Percentiles rank a stretch among this genome's conserved stretches.
Evolutionary conservation across 2,888 invertebrate species (phyloP).

Genomic region (Melanchra persicariae): DNA sequence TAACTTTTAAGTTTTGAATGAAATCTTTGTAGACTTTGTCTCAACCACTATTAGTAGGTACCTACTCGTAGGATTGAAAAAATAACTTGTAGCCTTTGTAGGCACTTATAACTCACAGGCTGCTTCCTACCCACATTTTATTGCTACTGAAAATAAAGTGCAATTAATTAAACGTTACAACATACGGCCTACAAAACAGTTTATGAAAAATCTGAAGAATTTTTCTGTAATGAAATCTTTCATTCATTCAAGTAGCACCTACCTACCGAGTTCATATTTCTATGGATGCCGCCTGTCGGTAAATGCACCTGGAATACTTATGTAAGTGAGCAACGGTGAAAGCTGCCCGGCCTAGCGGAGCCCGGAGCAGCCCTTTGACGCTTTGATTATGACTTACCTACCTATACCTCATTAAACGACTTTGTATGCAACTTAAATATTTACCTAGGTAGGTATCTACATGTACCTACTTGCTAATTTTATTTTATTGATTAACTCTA

Average conservation of each 20-base stretch:
- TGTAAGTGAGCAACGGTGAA: conserved; percentile 60
- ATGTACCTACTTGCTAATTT: too few species aligned
- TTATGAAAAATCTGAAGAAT: conserved; percentile 7
- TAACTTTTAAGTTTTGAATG: background rate
- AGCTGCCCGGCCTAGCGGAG: conserved; percentile 64
- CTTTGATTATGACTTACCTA: conserved; percentile 62
- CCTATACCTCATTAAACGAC: conserved; percentile 51
- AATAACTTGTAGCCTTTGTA: background rate
- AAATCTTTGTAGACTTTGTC: background rate
- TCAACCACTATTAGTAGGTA: background rate
- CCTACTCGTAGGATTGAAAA: background rate
- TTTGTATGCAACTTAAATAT: conserved; percentile 20
- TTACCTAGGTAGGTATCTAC: too few species aligned
- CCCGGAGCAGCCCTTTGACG: conserved; percentile 56
- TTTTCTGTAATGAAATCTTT: conserved; percentile 17
- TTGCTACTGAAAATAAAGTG: background rate
- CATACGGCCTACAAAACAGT: background rate
- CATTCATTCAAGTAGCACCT: conserved; percentile 1
- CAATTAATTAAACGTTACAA: too few species aligned
- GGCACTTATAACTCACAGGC: too few species aligned
- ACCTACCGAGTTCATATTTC: conserved; percentile 44
- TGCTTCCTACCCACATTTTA: background rate
- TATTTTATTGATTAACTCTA: too few species aligned
- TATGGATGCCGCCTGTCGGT: conserved; percentile 44
- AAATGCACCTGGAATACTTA: conserved; percentile 62